Percentiles rank a stretch among this genome's conserved stretches.
Conservation (phyloP, 2,888 invertebrate genomes). For the Sesia apiformis region DNA sequence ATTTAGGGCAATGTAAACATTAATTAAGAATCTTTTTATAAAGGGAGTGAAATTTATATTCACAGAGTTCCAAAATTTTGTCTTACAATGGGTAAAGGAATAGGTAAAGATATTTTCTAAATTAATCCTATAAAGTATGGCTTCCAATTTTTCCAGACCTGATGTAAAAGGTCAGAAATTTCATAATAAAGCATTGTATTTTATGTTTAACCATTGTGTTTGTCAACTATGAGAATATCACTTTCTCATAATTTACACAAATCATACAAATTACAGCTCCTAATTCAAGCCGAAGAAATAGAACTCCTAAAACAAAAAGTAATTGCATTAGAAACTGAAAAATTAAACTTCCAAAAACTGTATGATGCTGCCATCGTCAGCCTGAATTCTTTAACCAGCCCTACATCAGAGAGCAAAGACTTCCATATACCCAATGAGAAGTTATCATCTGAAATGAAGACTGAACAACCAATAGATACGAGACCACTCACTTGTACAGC, state of each 20-base stretch:
- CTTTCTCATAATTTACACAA: too few species aligned
- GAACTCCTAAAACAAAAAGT: conserved; percentile 71
- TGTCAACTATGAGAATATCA: not conserved
- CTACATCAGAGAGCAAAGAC: conserved; percentile 50
- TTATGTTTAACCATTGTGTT: not conserved
- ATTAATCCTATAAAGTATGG: too few species aligned
- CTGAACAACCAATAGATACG: conserved; percentile 26
- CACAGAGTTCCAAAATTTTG: too few species aligned
- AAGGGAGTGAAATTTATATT: too few species aligned
- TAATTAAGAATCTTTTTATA: too few species aligned
- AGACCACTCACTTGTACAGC: conserved; percentile 58
- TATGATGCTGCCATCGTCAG: conserved; percentile 68
- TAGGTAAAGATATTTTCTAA: too few species aligned
- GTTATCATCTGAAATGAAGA: conserved; percentile 20
- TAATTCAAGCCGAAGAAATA: conserved; percentile 71
- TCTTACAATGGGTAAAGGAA: too few species aligned
- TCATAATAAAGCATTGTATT: too few species aligned
- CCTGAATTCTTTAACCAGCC: conserved; percentile 61
- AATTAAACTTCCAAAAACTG: conserved; percentile 70
- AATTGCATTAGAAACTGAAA: conserved; percentile 71
- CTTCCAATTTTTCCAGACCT: too few species aligned
- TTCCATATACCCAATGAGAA: conserved; percentile 48
- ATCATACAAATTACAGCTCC: conserved; percentile 30
- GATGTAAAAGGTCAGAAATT: too few species aligned
- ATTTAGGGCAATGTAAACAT: too few species aligned